Evolutionary conservation across 1,140 invertebrate species (phyloP).

Genomic region (Muscidifurax raptorellus): DNA sequence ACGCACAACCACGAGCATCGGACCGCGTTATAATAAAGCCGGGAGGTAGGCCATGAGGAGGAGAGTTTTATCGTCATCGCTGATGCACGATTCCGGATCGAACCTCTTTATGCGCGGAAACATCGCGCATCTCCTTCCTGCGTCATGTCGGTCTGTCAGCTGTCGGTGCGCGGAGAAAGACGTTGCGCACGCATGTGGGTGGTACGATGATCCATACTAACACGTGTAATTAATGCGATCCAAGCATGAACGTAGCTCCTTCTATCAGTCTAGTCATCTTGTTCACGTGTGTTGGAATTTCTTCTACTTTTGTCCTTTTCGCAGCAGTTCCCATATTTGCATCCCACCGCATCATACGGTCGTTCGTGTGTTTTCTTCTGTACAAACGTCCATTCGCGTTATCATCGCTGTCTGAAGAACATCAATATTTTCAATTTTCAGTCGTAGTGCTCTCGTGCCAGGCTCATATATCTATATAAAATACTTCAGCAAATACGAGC

Average conservation of each 20-base stretch:
- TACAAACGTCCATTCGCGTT: conserved; percentile 1
- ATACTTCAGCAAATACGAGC: neutral
- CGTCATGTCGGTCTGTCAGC: neutral
- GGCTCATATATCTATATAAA: no score
- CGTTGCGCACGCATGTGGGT: conserved; percentile 17
- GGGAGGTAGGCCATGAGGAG: neutral
- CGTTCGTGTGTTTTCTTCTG: neutral
- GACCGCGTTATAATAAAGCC: no score
- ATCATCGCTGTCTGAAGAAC: neutral
- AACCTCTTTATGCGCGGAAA: neutral
- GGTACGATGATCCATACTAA: conserved; percentile 50
- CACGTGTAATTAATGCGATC: conserved; percentile 68
- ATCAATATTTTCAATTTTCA: neutral
- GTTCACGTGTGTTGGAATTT: conserved; percentile 4
- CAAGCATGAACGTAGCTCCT: conserved; percentile 38
- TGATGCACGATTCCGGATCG: neutral
- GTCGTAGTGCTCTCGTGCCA: neutral
- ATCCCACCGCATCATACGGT: neutral
- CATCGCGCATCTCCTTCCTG: neutral
- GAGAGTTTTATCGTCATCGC: neutral
- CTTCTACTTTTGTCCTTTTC: neutral
- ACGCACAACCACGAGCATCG: no score
- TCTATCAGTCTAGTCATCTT: conserved; percentile 14
- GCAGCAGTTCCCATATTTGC: neutral
- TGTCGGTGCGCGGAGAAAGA: neutral